phyloP scores from a whole-genome alignment of 2,113 vertebrate genomes.

The Prochilodus magdalenae region DNA sequence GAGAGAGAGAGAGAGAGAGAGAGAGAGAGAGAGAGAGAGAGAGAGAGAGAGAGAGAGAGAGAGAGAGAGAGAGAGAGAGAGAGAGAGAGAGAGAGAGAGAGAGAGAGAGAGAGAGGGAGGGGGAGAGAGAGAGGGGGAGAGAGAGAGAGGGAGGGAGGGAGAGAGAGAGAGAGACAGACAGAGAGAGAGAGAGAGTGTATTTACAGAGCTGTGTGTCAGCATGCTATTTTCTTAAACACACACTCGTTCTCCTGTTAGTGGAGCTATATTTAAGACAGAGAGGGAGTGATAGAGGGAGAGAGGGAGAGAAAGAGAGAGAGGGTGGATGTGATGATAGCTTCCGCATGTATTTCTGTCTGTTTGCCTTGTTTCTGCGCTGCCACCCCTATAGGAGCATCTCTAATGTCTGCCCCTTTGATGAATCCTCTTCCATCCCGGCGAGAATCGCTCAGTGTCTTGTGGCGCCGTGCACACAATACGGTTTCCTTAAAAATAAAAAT shows the following conservation, averaged over 20 bases:
- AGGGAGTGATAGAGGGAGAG: neutral
- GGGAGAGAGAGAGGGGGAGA: slow-evolving; percentile 9
- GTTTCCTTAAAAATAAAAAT: no score
- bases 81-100: no score
- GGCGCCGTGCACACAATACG: no score
- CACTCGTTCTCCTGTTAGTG: slow-evolving; percentile 1
- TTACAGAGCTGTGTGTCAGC: slow-evolving; percentile 32
- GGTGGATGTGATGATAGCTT: slow-evolving; percentile 19
- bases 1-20: no score
- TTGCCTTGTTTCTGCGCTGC: neutral
- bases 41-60: no score
- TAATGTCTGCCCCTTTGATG: neutral
- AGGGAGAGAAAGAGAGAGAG: neutral
- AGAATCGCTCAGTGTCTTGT: no score
- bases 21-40: no score
- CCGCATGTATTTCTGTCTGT: slow-evolving; percentile 5
- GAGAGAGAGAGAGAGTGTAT: slow-evolving; percentile 19
- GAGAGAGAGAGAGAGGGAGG: no score
- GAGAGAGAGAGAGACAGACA: slow-evolving; percentile 17
- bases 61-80: no score
- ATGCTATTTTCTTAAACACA: slow-evolving; percentile 39
- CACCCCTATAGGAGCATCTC: neutral
- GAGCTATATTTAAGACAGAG: neutral
- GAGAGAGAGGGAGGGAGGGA: slow-evolving; percentile 12
- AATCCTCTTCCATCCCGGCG: neutral